Base-by-base conservation (phyloP, 2,888 invertebrate species). In the Agrypnus murinus region DNA sequence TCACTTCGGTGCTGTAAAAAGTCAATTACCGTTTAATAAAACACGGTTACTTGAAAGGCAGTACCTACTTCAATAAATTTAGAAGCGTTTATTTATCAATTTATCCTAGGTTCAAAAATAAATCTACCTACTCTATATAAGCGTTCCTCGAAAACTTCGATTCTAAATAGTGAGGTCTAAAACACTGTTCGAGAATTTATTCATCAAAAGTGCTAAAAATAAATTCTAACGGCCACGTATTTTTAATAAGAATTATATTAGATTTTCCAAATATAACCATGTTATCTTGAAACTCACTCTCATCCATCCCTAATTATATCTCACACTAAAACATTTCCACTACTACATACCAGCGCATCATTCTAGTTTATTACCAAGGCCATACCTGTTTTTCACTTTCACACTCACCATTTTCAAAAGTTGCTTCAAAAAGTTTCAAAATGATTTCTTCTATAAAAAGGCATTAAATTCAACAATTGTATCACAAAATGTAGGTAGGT, bases 161-260 rank as follows among this genome's bases (percentile, higher is more conserved):
- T 34, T 59, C 34, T 32, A 43, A 58, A 50, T 69, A 40, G 63
- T 59, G 59, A 55, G 48, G 46, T 46, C 45, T 63, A 63, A n/a
- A n/a, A 68, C 53, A 36, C 55, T 38, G 43, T 68, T 68, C 46
- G 43, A 69, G 69, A 65, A 65, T 69, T 64, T 64, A 69, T 69
- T 65, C 69, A 65, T 65, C 64, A 59, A 69, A 64, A 43, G 10
- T 57, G 57, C 53, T 65, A 70, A 70, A 70, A 70, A 70, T 70
- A 70, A 38, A 25, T 12, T 31, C n/a, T 32, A 65, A 45, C 67
- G 40, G 48, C 15, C 58, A 48, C 19, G 36, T 60, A 60, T 60
- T 53, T 53, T 38, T 60, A 70, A 60, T 65, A 59, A 59, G 46
- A 32, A 65, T 69, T 65, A 65, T 62, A 60, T 65, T 50, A 50